Percentiles rank a stretch among this genome's conserved stretches.
These are phyloP conservation scores for Nothoprocta pentlandii DNA, from an alignment of 2,113 vertebrate genomes.

Conservation along the genomic window DNA sequence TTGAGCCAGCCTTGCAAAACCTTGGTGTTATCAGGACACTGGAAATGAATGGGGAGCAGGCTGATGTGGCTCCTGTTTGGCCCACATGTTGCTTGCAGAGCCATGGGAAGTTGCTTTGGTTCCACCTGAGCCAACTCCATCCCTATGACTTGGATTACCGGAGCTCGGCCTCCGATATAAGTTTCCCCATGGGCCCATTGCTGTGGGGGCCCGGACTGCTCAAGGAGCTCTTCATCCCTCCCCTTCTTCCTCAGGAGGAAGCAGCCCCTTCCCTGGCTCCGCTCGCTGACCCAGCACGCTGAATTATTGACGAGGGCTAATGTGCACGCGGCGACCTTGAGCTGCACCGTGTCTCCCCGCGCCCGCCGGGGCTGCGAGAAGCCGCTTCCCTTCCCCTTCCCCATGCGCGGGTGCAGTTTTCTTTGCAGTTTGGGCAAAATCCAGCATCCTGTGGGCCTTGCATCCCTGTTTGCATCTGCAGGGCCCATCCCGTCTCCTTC, in stretches of 20 bases:
- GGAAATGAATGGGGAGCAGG: constrained; percentile 28
- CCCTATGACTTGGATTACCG: neutral
- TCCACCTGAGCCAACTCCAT: constrained; percentile 27
- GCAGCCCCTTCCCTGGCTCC: neutral
- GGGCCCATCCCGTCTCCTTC: neutral
- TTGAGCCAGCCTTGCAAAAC: constrained; percentile 24
- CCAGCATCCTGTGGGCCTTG: neutral
- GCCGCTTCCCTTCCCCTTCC: neutral
- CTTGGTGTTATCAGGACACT: neutral
- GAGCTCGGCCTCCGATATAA: neutral
- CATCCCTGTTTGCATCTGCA: too few species aligned
- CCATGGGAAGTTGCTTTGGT: neutral
- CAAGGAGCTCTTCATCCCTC: neutral
- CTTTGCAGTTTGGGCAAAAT: too few species aligned
- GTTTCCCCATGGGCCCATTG: neutral
- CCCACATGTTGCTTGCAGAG: neutral
- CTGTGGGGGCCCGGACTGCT: neutral
- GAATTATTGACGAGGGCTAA: neutral
- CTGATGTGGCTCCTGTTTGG: constrained; percentile 40
- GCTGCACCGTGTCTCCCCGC: neutral
- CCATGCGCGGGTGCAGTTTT: fast-evolving
- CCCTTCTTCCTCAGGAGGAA: neutral
- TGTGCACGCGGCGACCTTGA: fast-evolving
- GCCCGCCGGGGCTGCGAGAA: neutral
- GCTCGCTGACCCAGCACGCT: fast-evolving